phyloP scores from a whole-genome alignment of 1,140 invertebrate genomes.

The Drosophila orosa region DNA sequence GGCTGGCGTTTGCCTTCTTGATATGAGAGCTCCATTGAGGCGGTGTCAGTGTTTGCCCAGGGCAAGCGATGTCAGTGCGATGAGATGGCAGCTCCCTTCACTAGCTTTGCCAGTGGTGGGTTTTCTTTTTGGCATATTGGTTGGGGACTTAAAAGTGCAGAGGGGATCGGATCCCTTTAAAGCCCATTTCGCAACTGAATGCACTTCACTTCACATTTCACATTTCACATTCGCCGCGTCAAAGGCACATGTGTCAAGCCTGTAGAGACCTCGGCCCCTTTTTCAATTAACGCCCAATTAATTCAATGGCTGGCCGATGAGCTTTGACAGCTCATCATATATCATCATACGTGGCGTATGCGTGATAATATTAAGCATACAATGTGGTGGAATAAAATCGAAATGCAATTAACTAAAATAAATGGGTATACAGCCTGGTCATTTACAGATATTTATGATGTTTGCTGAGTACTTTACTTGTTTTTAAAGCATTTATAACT shows the following conservation, averaged over 20 bases:
- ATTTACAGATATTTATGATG: neutral
- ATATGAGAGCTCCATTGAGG: slow-evolving; percentile 59
- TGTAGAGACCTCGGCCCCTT: neutral
- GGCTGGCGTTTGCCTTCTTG: slow-evolving; percentile 61
- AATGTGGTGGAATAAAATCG: neutral
- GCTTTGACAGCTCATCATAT: slow-evolving; percentile 23
- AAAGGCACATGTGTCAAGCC: slow-evolving; percentile 18
- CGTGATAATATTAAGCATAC: slow-evolving; percentile 38
- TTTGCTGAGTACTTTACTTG: neutral
- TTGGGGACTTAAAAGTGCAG: slow-evolving; percentile 8
- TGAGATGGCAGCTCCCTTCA: slow-evolving; percentile 19
- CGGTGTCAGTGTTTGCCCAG: slow-evolving; percentile 65
- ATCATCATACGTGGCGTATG: slow-evolving; percentile 37
- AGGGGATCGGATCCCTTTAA: neutral
- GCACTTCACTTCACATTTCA: slow-evolving; percentile 17
- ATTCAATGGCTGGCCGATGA: slow-evolving; percentile 12
- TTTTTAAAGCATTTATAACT: neutral
- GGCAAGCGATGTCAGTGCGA: slow-evolving; percentile 52
- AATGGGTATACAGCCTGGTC: neutral
- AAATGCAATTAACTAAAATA: slow-evolving; percentile 2
- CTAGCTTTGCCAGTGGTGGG: neutral
- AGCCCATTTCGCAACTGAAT: slow-evolving; percentile 48
- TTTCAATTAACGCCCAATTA: slow-evolving; percentile 41
- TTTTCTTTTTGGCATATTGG: neutral
- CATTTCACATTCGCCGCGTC: slow-evolving; percentile 38